phyloP scores from a whole-genome alignment of 2,888 invertebrate species.

The Leptopilina syphax region DNA sequence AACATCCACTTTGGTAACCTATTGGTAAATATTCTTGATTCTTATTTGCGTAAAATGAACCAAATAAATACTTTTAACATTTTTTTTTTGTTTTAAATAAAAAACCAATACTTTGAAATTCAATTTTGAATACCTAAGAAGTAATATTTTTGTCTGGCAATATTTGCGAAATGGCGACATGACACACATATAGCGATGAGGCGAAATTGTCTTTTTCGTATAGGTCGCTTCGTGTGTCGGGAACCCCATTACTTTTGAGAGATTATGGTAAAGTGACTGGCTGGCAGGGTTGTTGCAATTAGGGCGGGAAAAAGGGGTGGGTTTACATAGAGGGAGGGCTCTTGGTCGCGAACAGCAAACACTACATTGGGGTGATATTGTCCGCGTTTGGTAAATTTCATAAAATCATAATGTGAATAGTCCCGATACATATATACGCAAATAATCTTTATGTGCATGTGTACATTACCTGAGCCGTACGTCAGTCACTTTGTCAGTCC shows the following conservation, averaged over 20 bases:
- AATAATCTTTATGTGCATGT: constrained; percentile 20
- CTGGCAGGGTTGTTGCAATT: constrained; percentile 61
- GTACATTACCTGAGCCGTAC: constrained; percentile 51
- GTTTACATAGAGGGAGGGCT: constrained; percentile 65
- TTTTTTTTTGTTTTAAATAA: no score
- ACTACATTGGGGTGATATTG: background rate
- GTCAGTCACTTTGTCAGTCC: constrained; percentile 70
- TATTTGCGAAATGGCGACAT: constrained; percentile 28
- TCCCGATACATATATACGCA: constrained; percentile 55
- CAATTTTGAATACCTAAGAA: no score
- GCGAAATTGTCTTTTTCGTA: constrained; percentile 45
- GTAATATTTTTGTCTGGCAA: no score
- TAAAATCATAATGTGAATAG: constrained; percentile 53
- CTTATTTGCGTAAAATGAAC: no score
- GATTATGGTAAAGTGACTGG: constrained; percentile 70
- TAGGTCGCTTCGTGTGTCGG: constrained; percentile 56
- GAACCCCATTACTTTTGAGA: constrained; percentile 68
- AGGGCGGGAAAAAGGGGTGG: constrained; percentile 65
- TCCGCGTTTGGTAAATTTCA: constrained; percentile 43
- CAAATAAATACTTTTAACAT: no score
- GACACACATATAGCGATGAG: constrained; percentile 34
- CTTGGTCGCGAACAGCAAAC: constrained; percentile 43
- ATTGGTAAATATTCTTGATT: no score
- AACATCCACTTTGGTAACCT: no score
- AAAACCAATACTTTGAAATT: no score